These are phyloP conservation scores for Sinocyclocheilus anophthalmus DNA, from an alignment of 2,113 vertebrate species.

Conservation along the genomic window DNA sequence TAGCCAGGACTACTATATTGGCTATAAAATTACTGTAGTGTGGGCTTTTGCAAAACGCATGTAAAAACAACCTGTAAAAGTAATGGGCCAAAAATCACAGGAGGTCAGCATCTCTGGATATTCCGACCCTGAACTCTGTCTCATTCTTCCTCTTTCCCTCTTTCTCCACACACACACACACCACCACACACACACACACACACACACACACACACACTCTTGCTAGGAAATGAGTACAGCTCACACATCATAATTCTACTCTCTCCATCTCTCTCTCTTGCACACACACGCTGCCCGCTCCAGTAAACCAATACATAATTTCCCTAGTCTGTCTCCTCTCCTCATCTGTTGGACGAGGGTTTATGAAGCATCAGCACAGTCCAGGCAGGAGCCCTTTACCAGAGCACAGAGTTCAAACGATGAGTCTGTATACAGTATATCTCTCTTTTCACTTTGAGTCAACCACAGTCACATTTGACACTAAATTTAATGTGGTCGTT, in stretches of 20 bases:
- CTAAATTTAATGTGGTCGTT: neutral
- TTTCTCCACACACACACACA: slow-evolving; percentile 4
- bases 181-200: neutral
- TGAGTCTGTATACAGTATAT: slow-evolving; percentile 29
- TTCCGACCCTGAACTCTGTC: slow-evolving; percentile 3
- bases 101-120: slow-evolving; percentile 35
- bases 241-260: slow-evolving; percentile 51
- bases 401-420: slow-evolving; percentile 31
- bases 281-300: neutral
- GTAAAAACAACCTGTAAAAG: slow-evolving; percentile 54
- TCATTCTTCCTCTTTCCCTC: neutral
- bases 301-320: slow-evolving; percentile 44
- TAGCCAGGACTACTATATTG: slow-evolving; percentile 37
- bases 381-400: slow-evolving; percentile 46
- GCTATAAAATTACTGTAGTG: slow-evolving; percentile 38
- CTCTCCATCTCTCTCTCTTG: neutral
- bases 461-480: neutral
- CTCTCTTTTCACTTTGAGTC: slow-evolving; percentile 19
- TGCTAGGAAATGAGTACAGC: slow-evolving; percentile 36
- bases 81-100: slow-evolving; percentile 43
- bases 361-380: slow-evolving; percentile 51
- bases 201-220: slow-evolving; percentile 21
- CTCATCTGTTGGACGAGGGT: slow-evolving; percentile 42
- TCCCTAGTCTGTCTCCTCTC: slow-evolving; percentile 40
- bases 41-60: slow-evolving; percentile 49